Conservation (phyloP, 2,888 invertebrate genomes). For the Bruchidius siliquastri region DNA sequence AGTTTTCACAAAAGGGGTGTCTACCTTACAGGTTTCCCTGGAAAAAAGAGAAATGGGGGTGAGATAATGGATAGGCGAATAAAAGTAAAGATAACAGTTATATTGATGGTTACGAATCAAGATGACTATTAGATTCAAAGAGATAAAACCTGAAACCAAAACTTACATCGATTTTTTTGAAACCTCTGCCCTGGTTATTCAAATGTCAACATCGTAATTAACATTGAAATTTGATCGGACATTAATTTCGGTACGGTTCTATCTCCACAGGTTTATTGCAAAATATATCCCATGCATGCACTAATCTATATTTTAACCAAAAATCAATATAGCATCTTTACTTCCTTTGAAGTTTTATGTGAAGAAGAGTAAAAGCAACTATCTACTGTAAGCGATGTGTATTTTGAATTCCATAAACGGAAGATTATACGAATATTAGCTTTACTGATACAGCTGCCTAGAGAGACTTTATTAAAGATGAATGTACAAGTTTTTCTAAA, state of each 20-base stretch:
- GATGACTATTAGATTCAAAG: neutral
- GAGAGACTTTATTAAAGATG: neutral
- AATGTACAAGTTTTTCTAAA: neutral
- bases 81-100: neutral
- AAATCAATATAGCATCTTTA: neutral
- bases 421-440: neutral
- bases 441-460: neutral
- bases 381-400: neutral
- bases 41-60: constrained; percentile 45
- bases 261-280: no score
- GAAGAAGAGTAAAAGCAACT: neutral
- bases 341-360: neutral
- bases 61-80: neutral
- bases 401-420: neutral
- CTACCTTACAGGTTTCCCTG: constrained; percentile 82
- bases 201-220: no score
- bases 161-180: no score
- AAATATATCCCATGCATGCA: neutral
- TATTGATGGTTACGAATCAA: neutral
- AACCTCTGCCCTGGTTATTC: no score
- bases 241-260: no score
- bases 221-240: no score
- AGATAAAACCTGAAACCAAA: neutral
- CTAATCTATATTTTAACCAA: neutral
- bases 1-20: constrained; percentile 89